Conservation (phyloP, 2,797 vertebrate species). For the Remorina albescens region DNA sequence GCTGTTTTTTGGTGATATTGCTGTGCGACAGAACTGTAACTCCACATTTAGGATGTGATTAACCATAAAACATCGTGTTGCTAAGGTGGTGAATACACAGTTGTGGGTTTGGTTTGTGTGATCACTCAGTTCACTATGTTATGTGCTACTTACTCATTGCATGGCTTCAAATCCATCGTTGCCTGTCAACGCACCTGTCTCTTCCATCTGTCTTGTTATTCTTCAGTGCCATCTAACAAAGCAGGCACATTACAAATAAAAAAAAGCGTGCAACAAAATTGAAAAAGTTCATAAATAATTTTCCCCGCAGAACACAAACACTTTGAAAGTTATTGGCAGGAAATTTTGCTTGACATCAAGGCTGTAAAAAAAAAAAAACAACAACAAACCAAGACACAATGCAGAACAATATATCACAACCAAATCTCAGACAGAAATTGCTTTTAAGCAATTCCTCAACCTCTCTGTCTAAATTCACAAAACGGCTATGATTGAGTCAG, state of each 20-base stretch:
- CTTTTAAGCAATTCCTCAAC: conserved; percentile 12
- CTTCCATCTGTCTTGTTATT: conserved; percentile 56
- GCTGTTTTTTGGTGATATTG: neutral
- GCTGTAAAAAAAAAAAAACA: neutral
- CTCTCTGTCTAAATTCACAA: conserved; percentile 31
- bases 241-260: conserved; percentile 12
- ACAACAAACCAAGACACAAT: conserved; percentile 21
- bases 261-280: conserved; percentile 39
- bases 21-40: neutral
- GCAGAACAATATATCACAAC: conserved; percentile 26
- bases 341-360: conserved; percentile 10
- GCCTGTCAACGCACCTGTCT: conserved; percentile 60
- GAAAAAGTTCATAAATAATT: conserved; percentile 19
- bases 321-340: conserved; percentile 9
- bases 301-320: neutral
- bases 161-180: conserved; percentile 46
- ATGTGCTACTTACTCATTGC: conserved; percentile 32
- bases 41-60: conserved; percentile 40
- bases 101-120: conserved; percentile 27
- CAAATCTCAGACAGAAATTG: no score
- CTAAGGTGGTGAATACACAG: conserved; percentile 26
- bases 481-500: conserved; percentile 60
- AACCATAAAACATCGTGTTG: conserved; percentile 33
- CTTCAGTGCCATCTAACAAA: conserved; percentile 35
- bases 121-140: conserved; percentile 33